Percentiles rank a stretch among this genome's conserved stretches.
phyloP scores from a whole-genome alignment of 1,140 invertebrate species.

The Microplitis mediator region DNA sequence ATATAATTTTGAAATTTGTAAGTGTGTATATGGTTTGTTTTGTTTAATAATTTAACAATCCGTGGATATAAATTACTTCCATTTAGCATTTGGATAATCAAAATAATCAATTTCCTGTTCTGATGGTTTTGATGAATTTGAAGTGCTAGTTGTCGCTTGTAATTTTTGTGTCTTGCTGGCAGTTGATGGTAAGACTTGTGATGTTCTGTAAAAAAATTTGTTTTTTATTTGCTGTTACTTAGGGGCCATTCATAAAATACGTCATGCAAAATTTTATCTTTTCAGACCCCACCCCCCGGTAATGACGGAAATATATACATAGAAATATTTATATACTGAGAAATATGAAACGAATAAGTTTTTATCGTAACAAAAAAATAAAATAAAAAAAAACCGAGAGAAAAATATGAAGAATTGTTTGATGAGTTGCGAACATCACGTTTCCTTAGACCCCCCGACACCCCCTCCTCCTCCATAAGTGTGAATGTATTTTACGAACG shows the following conservation, averaged over 20 bases:
- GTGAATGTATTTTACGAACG: too few relatives aligned
- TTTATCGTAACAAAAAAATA: too few relatives aligned
- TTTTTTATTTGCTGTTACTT: not conserved
- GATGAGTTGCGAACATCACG: too few relatives aligned
- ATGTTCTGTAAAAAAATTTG: slow-evolving; percentile 38
- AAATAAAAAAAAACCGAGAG: too few relatives aligned
- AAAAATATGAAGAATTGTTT: too few relatives aligned
- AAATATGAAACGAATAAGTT: too few relatives aligned
- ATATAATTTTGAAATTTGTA: too few relatives aligned
- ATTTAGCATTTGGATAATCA: slow-evolving; percentile 37
- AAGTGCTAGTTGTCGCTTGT: slow-evolving; percentile 27
- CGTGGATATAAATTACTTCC: not conserved
- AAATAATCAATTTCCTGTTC: slow-evolving; percentile 50
- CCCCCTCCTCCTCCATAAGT: too few relatives aligned
- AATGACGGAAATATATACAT: too few relatives aligned
- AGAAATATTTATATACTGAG: too few relatives aligned
- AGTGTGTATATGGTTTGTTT: not conserved
- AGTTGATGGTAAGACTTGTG: slow-evolving; percentile 49
- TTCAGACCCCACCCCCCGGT: too few relatives aligned
- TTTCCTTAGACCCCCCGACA: too few relatives aligned
- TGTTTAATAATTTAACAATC: not conserved
- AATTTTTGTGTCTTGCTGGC: slow-evolving; percentile 43
- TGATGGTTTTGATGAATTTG: slow-evolving; percentile 30
- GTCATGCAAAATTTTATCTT: not conserved
- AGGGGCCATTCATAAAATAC: not conserved